phyloP scores from a whole-genome alignment of 1,140 invertebrate species.

The Callitettix versicolor region DNA sequence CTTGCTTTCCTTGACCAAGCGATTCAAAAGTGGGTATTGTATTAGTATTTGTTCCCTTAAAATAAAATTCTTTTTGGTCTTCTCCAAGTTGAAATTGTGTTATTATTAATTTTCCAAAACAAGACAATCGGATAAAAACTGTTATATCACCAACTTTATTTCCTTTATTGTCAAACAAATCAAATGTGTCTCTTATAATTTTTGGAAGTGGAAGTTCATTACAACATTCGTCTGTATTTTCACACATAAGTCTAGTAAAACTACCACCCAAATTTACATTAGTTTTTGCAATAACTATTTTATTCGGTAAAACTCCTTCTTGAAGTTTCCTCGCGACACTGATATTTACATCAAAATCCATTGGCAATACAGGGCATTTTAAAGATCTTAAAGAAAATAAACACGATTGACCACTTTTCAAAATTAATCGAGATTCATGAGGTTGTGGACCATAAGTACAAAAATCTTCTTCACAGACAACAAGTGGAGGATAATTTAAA shows the following conservation, averaged over 20 bases:
- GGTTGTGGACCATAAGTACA: constrained; percentile 23
- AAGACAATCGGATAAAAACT: constrained; percentile 46
- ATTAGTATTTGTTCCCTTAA: constrained; percentile 27
- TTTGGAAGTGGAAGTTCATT: constrained; percentile 27
- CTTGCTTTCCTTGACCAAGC: neutral
- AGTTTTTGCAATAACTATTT: constrained; percentile 32
- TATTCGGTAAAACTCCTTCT: neutral
- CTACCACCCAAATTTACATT: constrained; percentile 29
- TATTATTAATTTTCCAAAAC: constrained; percentile 51
- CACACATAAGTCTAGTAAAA: constrained; percentile 29
- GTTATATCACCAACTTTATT: constrained; percentile 39
- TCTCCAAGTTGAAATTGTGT: constrained; percentile 46
- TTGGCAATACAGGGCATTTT: constrained; percentile 26
- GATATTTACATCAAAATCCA: constrained; percentile 32
- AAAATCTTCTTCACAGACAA: constrained; percentile 32
- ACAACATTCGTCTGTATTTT: constrained; percentile 20
- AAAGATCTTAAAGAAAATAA: constrained; percentile 32
- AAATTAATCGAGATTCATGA: constrained; percentile 26
- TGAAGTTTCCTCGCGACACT: constrained; percentile 24
- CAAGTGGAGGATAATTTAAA: constrained; percentile 30
- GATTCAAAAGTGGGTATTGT: neutral
- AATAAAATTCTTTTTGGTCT: constrained; percentile 33
- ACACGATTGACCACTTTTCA: constrained; percentile 37
- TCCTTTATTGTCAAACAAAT: constrained; percentile 34
- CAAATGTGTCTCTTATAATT: constrained; percentile 46